phyloP scores from a whole-genome alignment of 2,888 invertebrate species.

The Campoletis raptor region DNA sequence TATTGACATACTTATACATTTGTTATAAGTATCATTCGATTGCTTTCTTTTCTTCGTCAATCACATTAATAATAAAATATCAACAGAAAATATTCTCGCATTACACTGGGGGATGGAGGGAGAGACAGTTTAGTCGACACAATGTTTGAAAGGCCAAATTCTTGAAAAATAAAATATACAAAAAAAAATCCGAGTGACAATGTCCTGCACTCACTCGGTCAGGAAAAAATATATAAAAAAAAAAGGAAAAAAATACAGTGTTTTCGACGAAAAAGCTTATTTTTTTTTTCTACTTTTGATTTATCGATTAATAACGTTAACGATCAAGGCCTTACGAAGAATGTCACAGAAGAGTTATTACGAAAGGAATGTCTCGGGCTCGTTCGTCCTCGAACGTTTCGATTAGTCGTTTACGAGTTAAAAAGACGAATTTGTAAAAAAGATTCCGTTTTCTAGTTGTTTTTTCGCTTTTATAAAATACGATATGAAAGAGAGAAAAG shows the following conservation, averaged over 20 bases:
- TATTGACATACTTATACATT: conserved; percentile 76
- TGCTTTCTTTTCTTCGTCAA: conserved; percentile 62
- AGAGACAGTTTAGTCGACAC: not conserved
- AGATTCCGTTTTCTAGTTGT: conserved; percentile 2
- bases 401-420: conserved; percentile 64
- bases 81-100: conserved; percentile 62
- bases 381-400: conserved; percentile 75
- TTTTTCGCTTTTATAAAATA: not conserved
- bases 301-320: conserved; percentile 71
- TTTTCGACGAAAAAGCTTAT: conserved; percentile 34
- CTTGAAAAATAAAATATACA: not conserved
- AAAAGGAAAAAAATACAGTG: not conserved
- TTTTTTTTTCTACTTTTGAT: conserved; percentile 28
- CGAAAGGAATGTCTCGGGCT: conserved; percentile 81
- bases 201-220: conserved; percentile 66
- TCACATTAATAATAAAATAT: conserved; percentile 60
- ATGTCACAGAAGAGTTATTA: conserved; percentile 83
- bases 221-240: not conserved
- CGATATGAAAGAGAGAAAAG: conserved; percentile 7
- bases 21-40: conserved; percentile 80
- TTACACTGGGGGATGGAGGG: conserved; percentile 64
- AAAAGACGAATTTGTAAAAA: conserved; percentile 54
- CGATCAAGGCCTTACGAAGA: conserved; percentile 80
- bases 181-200: conserved; percentile 50
- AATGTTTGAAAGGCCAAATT: not conserved